These are phyloP conservation scores for Anolis sagrei DNA, from an alignment of 2,113 vertebrate species.

Conservation along the genomic window DNA sequence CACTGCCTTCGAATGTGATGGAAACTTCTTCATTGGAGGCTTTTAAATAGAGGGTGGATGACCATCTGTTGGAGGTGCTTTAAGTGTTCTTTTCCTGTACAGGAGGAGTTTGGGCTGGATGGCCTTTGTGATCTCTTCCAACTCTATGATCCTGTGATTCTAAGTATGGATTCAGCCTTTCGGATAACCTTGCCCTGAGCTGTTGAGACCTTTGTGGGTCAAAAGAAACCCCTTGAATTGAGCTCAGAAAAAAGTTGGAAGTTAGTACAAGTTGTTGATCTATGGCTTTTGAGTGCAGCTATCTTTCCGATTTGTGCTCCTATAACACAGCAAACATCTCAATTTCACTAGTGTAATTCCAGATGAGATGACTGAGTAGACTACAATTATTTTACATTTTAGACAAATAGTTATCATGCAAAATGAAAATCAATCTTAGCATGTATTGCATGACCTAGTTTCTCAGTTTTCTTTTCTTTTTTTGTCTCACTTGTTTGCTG, in stretches of 20 bases:
- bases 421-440: conserved; percentile 19
- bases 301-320: not conserved
- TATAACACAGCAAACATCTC: not conserved
- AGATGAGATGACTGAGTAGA: not conserved
- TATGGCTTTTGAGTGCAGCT: not conserved
- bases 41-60: too few species aligned
- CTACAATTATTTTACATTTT: conserved; percentile 31
- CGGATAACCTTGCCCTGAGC: not conserved
- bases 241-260: not conserved
- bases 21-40: too few species aligned
- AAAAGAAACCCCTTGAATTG: not conserved
- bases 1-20: too few species aligned
- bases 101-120: too few species aligned
- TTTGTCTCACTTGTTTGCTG: conserved; percentile 40
- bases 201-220: not conserved
- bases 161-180: not conserved
- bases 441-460: conserved; percentile 45
- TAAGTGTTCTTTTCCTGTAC: too few species aligned
- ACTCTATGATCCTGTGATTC: too few species aligned
- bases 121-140: too few species aligned
- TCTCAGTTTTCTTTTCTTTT: conserved; percentile 37
- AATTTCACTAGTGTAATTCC: not conserved
- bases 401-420: not conserved
- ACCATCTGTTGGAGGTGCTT: too few species aligned
- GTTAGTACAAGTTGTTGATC: not conserved